Evolutionary conservation across 2,797 vertebrate genomes (phyloP).

Genomic region (Triplophysa yarkandensis): DNA sequence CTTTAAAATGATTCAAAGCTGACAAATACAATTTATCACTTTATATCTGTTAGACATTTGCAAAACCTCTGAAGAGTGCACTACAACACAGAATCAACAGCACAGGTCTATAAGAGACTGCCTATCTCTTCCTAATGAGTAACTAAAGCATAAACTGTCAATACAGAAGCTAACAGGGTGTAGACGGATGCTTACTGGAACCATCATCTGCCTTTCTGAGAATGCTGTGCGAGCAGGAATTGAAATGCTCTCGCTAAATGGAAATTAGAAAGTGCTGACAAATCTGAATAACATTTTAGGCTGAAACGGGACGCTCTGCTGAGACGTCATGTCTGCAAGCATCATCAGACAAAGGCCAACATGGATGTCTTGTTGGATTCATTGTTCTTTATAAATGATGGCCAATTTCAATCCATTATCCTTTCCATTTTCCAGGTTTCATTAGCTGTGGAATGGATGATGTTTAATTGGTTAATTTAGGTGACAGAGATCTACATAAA

Average conservation of each 20-base stretch:
- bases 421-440: constrained; percentile 16
- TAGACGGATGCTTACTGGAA: constrained; percentile 37
- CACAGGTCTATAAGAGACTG: not conserved
- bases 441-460: constrained; percentile 17
- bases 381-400: constrained; percentile 5
- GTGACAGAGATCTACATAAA: constrained; percentile 30
- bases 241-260: constrained; percentile 24
- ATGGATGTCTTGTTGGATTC: not conserved
- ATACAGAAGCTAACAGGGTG: constrained; percentile 42
- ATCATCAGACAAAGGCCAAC: not conserved
- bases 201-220: constrained; percentile 29
- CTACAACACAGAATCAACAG: not conserved
- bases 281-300: constrained; percentile 7
- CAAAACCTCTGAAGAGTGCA: not conserved
- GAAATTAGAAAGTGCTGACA: constrained; percentile 12
- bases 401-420: not conserved
- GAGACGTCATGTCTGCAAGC: constrained; percentile 2
- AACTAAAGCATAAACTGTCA: constrained; percentile 24
- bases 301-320: constrained; percentile 8
- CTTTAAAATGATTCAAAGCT: too few species aligned
- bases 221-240: constrained; percentile 36
- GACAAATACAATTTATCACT: too few species aligned
- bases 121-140: constrained; percentile 14
- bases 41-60: too few species aligned
- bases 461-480: constrained; percentile 38